Conservation (phyloP, 2,113 vertebrate species). For the Cygnus buccinator region DNA sequence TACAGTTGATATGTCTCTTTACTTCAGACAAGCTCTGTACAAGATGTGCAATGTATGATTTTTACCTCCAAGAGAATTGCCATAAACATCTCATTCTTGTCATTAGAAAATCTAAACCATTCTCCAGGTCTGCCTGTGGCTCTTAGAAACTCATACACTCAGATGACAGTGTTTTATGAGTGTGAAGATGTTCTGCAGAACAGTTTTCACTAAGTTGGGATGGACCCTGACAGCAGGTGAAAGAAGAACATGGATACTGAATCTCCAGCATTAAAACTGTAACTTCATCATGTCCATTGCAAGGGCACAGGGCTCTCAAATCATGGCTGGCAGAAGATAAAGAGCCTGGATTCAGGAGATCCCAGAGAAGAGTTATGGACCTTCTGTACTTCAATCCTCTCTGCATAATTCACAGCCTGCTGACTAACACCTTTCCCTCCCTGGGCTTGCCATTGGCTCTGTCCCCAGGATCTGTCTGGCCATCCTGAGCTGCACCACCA, state of each 20-base stretch:
- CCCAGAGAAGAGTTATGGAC: not conserved
- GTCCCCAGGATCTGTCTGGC: not conserved
- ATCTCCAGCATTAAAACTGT: not conserved
- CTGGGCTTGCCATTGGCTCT: not conserved
- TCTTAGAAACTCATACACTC: not conserved
- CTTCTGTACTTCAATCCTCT: not conserved
- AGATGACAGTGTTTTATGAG: not conserved
- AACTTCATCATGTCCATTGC: not conserved
- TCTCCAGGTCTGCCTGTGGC: not conserved
- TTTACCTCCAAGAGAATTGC: conserved; percentile 1
- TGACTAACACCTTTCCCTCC: not conserved
- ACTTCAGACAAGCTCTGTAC: no score
- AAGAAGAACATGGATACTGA: not conserved
- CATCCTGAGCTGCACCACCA: fast-evolving
- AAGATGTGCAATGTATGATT: not conserved
- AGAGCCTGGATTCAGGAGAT: not conserved
- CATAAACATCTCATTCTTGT: not conserved
- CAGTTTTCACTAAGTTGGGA: not conserved
- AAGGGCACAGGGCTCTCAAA: not conserved
- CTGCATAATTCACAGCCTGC: not conserved
- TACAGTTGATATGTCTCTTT: not conserved
- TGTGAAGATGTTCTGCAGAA: not conserved
- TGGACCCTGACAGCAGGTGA: not conserved
- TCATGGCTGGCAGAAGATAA: not conserved
- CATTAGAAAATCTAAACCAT: not conserved